These are phyloP conservation scores for Cinara cedri DNA, from an alignment of 2,888 invertebrate genomes.

Conservation along the genomic window DNA sequence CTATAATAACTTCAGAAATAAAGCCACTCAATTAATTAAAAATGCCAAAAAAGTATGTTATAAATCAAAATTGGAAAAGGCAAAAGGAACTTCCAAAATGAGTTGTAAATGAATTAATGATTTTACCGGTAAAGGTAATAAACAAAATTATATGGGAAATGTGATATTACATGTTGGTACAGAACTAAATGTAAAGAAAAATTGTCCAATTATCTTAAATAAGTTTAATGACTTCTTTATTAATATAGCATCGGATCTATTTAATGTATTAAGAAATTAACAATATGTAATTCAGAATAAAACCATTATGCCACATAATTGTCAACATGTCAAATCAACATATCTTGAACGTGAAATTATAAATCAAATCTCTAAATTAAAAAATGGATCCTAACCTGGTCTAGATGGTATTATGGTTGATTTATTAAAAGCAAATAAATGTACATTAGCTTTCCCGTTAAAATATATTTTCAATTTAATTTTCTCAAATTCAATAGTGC, in stretches of 20 bases:
- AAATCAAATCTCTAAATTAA: neutral
- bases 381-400: no score
- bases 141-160: neutral
- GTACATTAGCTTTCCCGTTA: neutral
- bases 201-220: neutral
- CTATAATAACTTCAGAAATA: slow-evolving; percentile 6
- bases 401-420: neutral
- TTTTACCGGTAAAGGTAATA: slow-evolving; percentile 2
- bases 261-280: neutral
- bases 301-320: no score
- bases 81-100: neutral
- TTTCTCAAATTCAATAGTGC: neutral
- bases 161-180: neutral
- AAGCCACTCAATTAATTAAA: slow-evolving; percentile 12
- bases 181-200: neutral
- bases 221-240: neutral
- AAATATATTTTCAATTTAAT: neutral
- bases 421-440: neutral
- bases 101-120: slow-evolving; percentile 14
- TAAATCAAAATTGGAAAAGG: neutral
- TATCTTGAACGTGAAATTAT: neutral
- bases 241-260: neutral
- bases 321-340: no score
- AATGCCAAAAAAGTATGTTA: neutral
- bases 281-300: neutral